Percentiles rank a stretch among this genome's conserved stretches.
phyloP scores from a whole-genome alignment of 2,888 invertebrate genomes.

The Temnothorax unifasciatus region DNA sequence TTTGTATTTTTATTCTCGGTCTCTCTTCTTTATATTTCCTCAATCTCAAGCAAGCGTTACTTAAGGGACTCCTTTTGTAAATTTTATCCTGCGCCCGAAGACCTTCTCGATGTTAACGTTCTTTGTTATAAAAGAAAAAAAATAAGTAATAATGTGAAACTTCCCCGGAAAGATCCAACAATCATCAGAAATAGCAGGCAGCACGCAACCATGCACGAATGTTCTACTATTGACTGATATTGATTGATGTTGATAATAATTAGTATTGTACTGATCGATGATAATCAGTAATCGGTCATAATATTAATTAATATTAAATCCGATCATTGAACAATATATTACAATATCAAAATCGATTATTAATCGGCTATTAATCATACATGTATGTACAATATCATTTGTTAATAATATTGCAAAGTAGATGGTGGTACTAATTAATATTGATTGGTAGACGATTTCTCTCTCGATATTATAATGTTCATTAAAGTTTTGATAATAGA shows the following conservation, averaged over 20 bases:
- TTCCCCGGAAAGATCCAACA: background rate
- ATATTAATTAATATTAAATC: conserved; percentile 32
- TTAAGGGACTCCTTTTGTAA: conserved; percentile 77
- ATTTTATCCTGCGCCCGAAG: conserved; percentile 57
- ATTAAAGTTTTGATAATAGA: conserved; percentile 1
- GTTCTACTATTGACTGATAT: conserved; percentile 30
- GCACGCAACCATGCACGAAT: background rate
- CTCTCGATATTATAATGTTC: conserved; percentile 7
- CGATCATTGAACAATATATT: conserved; percentile 7
- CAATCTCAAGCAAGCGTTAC: conserved; percentile 79
- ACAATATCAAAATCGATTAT: conserved; percentile 7
- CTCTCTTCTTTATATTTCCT: conserved; percentile 64
- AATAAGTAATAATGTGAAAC: background rate
- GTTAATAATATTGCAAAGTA: conserved; percentile 17
- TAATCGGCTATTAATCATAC: conserved; percentile 31
- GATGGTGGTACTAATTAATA: conserved; percentile 14
- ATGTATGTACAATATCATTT: conserved; percentile 5
- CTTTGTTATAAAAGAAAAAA: conserved; percentile 13
- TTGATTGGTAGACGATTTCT: background rate
- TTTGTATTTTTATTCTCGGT: conserved; percentile 77
- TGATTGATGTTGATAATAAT: conserved; percentile 39
- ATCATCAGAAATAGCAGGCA: conserved; percentile 25
- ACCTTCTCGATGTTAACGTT: conserved; percentile 50
- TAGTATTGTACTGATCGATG: conserved; percentile 1
- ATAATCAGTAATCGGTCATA: conserved; percentile 18